Conservation (phyloP, 2,797 vertebrate species). For the Liparis tanakae region DNA sequence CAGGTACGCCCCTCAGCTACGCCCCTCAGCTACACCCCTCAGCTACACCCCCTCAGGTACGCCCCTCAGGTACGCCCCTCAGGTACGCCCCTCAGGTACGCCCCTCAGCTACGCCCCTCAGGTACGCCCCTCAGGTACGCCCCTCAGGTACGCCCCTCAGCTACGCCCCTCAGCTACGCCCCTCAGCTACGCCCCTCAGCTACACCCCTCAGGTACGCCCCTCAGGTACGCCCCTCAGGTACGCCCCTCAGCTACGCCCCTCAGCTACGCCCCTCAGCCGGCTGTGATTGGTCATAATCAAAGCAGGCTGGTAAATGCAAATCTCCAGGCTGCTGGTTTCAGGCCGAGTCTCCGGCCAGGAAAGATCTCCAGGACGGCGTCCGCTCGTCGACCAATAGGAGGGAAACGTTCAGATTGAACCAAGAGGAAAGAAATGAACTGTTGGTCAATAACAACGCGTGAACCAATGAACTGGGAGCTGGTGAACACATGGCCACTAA, state of each 20-base stretch:
- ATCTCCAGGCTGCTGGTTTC: background rate
- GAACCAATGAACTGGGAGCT: background rate
- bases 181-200: background rate
- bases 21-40: too few species aligned
- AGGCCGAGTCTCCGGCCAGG: background rate
- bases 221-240: background rate
- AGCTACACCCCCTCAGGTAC: background rate
- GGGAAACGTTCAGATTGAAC: background rate
- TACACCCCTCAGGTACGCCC: background rate
- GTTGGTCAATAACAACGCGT: background rate
- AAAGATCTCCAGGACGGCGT: too few species aligned
- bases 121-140: background rate
- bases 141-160: background rate
- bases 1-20: background rate
- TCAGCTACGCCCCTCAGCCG: background rate
- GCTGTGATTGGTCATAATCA: background rate
- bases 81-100: background rate
- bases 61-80: background rate
- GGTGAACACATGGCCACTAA: constrained; percentile 20
- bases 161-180: background rate
- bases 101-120: background rate
- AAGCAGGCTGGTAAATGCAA: background rate
- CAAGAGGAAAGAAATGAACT: background rate
- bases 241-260: background rate
- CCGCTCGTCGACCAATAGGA: too few species aligned